These are phyloP conservation scores for Myotis lucifugus DNA, from an alignment of 2,113 vertebrate species.

Conservation along the genomic window DNA sequence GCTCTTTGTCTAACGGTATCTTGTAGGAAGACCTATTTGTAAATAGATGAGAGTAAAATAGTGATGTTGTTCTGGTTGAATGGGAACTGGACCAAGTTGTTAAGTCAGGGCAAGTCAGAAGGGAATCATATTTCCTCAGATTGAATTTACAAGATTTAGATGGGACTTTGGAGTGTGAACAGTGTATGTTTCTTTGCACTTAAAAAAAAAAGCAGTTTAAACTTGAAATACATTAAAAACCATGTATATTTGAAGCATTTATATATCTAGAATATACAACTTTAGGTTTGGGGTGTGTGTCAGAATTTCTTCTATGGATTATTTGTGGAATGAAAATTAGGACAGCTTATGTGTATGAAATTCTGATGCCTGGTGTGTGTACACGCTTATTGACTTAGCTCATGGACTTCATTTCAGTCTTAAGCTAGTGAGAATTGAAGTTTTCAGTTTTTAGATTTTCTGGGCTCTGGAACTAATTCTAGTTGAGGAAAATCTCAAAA, in stretches of 20 bases:
- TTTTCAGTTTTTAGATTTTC: conserved; percentile 21
- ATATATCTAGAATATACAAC: neutral
- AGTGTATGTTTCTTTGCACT: neutral
- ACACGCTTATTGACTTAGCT: neutral
- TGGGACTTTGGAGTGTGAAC: neutral
- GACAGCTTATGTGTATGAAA: neutral
- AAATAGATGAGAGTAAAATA: conserved; percentile 12
- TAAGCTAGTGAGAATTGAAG: neutral
- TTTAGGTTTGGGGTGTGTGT: neutral
- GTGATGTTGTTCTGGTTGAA: neutral
- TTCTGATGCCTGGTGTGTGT: neutral
- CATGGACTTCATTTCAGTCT: neutral
- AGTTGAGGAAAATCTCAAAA: neutral
- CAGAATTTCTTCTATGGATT: neutral
- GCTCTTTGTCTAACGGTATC: neutral
- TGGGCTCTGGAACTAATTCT: neutral
- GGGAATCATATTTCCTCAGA: neutral
- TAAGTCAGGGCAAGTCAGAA: neutral
- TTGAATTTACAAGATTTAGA: neutral
- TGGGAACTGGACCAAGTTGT: neutral
- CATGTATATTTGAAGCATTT: neutral
- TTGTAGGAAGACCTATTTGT: neutral
- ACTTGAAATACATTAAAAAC: conserved; percentile 30
- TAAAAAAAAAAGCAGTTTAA: neutral
- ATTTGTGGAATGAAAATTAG: neutral